Evolutionary conservation across 1,140 invertebrate genomes (phyloP).

Genomic region (Zaprionus ghesquierei): DNA sequence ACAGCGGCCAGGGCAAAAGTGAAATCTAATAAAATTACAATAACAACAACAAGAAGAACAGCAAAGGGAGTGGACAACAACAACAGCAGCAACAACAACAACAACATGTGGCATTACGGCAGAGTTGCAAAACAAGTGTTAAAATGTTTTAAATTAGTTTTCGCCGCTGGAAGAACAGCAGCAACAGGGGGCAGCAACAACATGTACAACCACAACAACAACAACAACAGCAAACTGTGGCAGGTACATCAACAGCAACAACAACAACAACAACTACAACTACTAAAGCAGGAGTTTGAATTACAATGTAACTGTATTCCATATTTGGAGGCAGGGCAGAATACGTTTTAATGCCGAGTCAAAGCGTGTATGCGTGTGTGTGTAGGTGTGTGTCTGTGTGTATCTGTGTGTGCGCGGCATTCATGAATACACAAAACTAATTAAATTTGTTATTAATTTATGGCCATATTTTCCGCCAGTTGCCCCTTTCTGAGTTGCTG

Average conservation of each 20-base stretch:
- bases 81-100: constrained; percentile 8
- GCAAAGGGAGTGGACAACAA: neutral
- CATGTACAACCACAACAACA: constrained; percentile 8
- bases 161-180: constrained; percentile 42
- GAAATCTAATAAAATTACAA: constrained; percentile 75
- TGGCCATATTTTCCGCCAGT: constrained; percentile 44
- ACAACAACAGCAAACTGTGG: constrained; percentile 9
- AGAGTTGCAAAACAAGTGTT: constrained; percentile 64
- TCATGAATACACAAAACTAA: constrained; percentile 54
- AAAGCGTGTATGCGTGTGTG: neutral
- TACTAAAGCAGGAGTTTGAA: constrained; percentile 19
- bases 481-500: constrained; percentile 10
- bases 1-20: constrained; percentile 39
- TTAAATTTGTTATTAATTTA: constrained; percentile 73
- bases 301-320: constrained; percentile 54
- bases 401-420: constrained; percentile 9
- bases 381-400: neutral
- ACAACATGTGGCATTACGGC: constrained; percentile 17
- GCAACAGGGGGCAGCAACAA: constrained; percentile 7
- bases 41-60: constrained; percentile 47
- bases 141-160: constrained; percentile 81
- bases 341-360: constrained; percentile 37
- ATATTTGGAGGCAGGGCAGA: constrained; percentile 25
- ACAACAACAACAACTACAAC: neutral
- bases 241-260: neutral